Evolutionary conservation across 1,140 invertebrate species (phyloP).

Genomic region (Trypoxylus dichotomus): DNA sequence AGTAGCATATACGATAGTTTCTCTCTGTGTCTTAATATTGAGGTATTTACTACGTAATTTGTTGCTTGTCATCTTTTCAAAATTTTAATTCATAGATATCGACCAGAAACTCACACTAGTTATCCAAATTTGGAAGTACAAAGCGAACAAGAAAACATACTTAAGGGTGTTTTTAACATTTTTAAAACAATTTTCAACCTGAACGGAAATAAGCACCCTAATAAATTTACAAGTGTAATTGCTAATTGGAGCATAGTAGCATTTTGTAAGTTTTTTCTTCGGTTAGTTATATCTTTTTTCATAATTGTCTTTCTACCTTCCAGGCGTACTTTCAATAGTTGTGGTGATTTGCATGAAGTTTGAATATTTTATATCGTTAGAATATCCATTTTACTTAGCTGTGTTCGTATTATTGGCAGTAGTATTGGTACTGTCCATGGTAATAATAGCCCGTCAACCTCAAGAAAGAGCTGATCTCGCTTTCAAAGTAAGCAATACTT

Average conservation of each 20-base stretch:
- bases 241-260: constrained; percentile 42
- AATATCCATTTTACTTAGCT: constrained; percentile 18
- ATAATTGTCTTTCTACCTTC: not conserved
- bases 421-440: not conserved
- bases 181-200: constrained; percentile 46
- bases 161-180: constrained; percentile 3
- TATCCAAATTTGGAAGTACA: constrained; percentile 23
- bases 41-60: constrained; percentile 57
- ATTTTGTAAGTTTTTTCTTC: constrained; percentile 40
- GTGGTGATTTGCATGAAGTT: constrained; percentile 9
- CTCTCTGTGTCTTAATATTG: constrained; percentile 83
- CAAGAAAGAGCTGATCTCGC: not conserved
- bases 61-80: not conserved
- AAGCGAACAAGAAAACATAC: not conserved
- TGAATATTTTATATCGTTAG: not conserved
- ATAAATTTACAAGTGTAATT: constrained; percentile 34
- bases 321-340: constrained; percentile 3
- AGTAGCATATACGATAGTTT: constrained; percentile 89
- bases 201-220: constrained; percentile 44
- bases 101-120: constrained; percentile 14
- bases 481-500: constrained; percentile 28
- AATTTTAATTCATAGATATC: constrained; percentile 34
- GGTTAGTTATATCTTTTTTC: not conserved
- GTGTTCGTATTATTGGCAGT: not conserved
- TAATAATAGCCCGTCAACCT: constrained; percentile 31